These are phyloP conservation scores for Myrmecobius fasciatus DNA, from an alignment of 2,113 vertebrate genomes.

Conservation along the genomic window DNA sequence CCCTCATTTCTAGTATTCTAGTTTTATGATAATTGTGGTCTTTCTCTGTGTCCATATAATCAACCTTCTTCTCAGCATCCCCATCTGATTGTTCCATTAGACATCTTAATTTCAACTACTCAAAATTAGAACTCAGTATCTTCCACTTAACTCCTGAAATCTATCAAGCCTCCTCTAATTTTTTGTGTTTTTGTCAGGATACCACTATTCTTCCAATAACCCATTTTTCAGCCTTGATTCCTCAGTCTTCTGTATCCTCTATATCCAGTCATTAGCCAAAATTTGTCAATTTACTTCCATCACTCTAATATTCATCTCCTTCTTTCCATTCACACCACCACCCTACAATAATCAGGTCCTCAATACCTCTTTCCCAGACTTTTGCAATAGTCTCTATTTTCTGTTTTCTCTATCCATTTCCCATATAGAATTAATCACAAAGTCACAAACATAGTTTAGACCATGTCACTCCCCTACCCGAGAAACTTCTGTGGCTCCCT, in stretches of 20 bases:
- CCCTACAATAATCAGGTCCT: neutral
- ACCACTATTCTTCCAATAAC: neutral
- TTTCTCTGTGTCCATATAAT: too few relatives aligned
- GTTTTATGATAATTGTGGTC: too few relatives aligned
- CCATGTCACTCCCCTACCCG: neutral
- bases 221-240: neutral
- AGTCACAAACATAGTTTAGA: neutral
- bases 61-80: too few relatives aligned
- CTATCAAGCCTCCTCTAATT: too few relatives aligned
- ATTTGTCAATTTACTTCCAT: neutral
- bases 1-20: too few relatives aligned
- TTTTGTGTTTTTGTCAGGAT: too few relatives aligned
- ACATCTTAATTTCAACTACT: too few relatives aligned
- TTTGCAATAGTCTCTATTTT: neutral
- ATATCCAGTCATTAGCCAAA: neutral
- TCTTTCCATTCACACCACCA: neutral
- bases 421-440: neutral
- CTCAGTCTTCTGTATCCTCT: neutral
- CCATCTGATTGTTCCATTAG: too few relatives aligned
- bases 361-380: neutral
- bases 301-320: neutral
- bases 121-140: too few relatives aligned
- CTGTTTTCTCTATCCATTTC: neutral
- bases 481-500: neutral
- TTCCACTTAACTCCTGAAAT: too few relatives aligned